Evolutionary conservation across 1,140 invertebrate genomes (phyloP).

Genomic region (Aphelinus atriplicis): DNA sequence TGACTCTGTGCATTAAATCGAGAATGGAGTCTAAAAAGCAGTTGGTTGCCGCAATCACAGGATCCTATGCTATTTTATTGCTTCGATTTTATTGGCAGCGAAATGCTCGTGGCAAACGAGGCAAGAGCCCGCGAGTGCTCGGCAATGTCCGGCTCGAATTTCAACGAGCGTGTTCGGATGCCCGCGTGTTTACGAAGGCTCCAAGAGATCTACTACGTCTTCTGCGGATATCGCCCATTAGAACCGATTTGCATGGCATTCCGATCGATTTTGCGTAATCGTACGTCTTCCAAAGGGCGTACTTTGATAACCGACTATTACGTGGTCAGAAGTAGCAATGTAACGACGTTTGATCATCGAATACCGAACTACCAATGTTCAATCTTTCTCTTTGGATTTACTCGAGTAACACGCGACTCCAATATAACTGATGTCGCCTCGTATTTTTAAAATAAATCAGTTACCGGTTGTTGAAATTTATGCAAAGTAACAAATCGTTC

Average conservation of each 20-base stretch:
- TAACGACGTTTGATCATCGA: slow-evolving; percentile 2
- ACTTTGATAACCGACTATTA: slow-evolving; percentile 27
- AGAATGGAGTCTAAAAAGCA: slow-evolving; percentile 18
- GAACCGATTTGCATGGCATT: slow-evolving; percentile 31
- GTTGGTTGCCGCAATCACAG: slow-evolving; percentile 28
- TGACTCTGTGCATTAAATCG: slow-evolving; percentile 31
- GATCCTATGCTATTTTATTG: slow-evolving; percentile 26
- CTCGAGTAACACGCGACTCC: too few relatives aligned
- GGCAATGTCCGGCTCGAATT: slow-evolving; percentile 39
- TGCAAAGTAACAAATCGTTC: too few relatives aligned
- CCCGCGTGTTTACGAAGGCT: background rate
- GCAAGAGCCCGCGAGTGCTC: slow-evolving; percentile 6
- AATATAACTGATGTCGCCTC: too few relatives aligned
- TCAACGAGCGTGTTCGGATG: background rate
- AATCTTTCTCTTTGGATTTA: too few relatives aligned
- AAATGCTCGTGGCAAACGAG: slow-evolving; percentile 21
- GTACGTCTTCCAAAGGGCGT: slow-evolving; percentile 4
- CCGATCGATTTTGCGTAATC: slow-evolving; percentile 35
- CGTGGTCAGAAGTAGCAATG: background rate
- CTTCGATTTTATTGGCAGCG: slow-evolving; percentile 31
- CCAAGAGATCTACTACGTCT: background rate
- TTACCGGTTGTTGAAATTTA: too few relatives aligned
- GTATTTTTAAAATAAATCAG: too few relatives aligned
- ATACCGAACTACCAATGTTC: background rate
- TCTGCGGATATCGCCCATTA: slow-evolving; percentile 29